Percentiles rank a stretch among this genome's conserved stretches.
Conservation (phyloP, 2,113 vertebrate genomes). For the Microcebus jonahi region DNA sequence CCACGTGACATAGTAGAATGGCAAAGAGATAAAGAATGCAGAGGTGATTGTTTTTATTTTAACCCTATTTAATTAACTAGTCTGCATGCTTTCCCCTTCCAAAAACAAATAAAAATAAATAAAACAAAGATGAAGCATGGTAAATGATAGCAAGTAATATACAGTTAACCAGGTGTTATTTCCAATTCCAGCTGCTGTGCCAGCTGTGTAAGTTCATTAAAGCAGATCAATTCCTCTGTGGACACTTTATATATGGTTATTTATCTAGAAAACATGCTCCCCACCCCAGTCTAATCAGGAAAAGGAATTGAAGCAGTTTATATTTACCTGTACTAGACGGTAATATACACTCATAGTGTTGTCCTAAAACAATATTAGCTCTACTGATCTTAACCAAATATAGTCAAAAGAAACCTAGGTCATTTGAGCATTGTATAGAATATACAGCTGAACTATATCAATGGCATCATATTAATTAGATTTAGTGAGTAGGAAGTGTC, state of each 20-base stretch:
- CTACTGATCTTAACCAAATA: neutral
- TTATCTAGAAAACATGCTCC: neutral
- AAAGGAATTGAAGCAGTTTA: conserved; percentile 18
- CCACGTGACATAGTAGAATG: neutral
- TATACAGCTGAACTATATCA: neutral
- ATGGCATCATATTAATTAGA: neutral
- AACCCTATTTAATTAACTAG: neutral
- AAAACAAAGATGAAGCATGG: neutral
- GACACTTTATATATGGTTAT: conserved; percentile 37
- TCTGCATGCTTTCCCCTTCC: neutral
- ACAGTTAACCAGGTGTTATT: conserved; percentile 28
- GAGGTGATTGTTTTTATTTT: neutral
- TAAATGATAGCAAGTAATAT: neutral
- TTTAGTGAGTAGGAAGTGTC: neutral
- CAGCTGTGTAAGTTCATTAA: conserved; percentile 43
- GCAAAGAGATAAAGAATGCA: neutral
- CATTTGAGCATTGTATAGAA: neutral
- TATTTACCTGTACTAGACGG: neutral
- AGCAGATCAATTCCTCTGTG: neutral
- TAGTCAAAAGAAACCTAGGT: neutral
- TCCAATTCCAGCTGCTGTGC: conserved; percentile 20
- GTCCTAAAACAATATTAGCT: neutral
- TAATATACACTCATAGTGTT: neutral
- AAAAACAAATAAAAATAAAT: neutral
- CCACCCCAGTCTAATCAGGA: conserved; percentile 24